Conservation (phyloP, 2,888 invertebrate species). For the Timandra comae region DNA sequence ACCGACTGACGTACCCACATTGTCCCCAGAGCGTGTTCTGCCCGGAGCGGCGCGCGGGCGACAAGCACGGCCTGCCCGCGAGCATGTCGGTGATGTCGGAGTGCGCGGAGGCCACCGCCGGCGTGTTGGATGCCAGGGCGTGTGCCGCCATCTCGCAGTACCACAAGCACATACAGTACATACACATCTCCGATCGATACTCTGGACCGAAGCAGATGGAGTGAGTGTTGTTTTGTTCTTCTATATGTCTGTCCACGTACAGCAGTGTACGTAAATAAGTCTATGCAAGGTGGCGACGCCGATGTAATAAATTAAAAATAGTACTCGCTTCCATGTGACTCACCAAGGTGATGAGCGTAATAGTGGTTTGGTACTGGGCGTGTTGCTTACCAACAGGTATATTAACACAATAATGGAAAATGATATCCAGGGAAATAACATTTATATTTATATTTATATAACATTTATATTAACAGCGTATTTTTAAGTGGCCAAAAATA, state of each 20-base stretch:
- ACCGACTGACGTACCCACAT: too few species aligned
- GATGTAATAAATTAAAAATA: too few species aligned
- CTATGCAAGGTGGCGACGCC: too few species aligned
- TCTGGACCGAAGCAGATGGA: conserved; percentile 93
- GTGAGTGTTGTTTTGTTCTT: conserved; percentile 68
- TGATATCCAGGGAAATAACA: too few species aligned
- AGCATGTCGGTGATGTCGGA: conserved; percentile 90
- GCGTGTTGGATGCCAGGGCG: conserved; percentile 89
- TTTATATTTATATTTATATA: not conserved
- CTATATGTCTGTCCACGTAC: too few species aligned
- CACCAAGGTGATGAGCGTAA: too few species aligned
- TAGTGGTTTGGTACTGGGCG: too few species aligned
- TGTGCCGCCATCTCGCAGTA: conserved; percentile 87
- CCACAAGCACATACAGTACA: conserved; percentile 91
- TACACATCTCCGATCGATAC: conserved; percentile 98
- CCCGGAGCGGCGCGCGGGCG: conserved; percentile 87
- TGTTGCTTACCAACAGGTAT: too few species aligned
- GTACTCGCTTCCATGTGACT: too few species aligned
- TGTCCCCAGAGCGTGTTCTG: conserved; percentile 85
- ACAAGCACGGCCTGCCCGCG: conserved; percentile 86
- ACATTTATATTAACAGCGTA: not conserved
- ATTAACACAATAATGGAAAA: too few species aligned
- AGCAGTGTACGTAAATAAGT: too few species aligned
- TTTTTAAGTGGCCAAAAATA: too few species aligned
- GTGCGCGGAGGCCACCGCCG: conserved; percentile 90